Conservation (phyloP, 1,140 invertebrate genomes). For the Rhyzopertha dominica region DNA sequence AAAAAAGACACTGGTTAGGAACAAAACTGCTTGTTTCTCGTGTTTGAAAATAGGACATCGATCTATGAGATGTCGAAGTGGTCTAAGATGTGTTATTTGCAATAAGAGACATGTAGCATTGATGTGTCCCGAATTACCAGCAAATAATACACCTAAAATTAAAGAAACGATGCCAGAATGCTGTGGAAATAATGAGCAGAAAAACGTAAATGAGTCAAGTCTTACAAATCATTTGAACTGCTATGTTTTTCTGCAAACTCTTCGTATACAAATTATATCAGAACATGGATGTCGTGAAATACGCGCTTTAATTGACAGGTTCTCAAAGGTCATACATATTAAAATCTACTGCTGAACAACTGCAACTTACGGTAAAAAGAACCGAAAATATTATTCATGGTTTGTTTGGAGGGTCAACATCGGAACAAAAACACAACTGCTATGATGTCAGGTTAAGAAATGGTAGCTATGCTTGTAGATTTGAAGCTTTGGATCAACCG, state of each 20-base stretch:
- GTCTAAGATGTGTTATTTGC: neutral
- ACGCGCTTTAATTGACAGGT: neutral
- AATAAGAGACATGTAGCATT: neutral
- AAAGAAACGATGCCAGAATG: neutral
- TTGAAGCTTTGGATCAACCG: neutral
- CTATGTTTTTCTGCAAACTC: conserved; percentile 5
- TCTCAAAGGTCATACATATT: neutral
- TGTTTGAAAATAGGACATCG: conserved; percentile 2
- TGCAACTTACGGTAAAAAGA: neutral
- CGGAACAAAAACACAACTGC: neutral
- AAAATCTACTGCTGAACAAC: neutral
- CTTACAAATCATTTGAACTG: neutral
- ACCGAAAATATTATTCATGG: neutral
- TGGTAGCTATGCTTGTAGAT: neutral
- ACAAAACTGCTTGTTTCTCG: neutral
- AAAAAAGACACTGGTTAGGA: neutral
- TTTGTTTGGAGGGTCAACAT: neutral
- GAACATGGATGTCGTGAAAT: neutral
- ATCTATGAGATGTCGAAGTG: neutral
- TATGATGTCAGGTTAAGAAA: neutral
- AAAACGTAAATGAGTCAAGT: neutral
- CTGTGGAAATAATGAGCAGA: neutral
- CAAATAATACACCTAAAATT: too few relatives aligned
- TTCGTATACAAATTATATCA: neutral
- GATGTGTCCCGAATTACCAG: too few relatives aligned